Percentiles rank a stretch among this genome's conserved stretches.
phyloP scores from a whole-genome alignment of 2,113 vertebrate species.

The Indicator indicator region DNA sequence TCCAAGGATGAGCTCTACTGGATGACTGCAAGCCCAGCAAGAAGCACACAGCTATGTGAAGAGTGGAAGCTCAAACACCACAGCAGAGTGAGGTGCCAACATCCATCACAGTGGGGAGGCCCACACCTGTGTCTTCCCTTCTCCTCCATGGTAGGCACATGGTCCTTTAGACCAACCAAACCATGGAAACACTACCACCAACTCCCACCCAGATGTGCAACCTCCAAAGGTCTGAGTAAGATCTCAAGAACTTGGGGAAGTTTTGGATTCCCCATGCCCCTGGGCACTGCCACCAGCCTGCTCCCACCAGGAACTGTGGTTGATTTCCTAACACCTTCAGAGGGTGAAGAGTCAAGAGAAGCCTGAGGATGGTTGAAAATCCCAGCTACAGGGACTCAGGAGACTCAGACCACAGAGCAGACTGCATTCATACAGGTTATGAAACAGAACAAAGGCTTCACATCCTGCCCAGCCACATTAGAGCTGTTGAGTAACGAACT shows the following conservation, averaged over 20 bases:
- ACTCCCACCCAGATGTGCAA: neutral
- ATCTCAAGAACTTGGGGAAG: neutral
- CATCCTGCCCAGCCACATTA: neutral
- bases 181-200: neutral
- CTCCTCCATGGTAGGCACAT: neutral
- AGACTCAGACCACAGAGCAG: slow-evolving; percentile 34
- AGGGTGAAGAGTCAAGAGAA: slow-evolving; percentile 35
- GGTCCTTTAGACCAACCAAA: neutral
- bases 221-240: slow-evolving; percentile 8
- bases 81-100: neutral
- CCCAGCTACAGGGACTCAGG: neutral
- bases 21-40: neutral
- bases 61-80: neutral
- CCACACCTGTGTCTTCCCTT: neutral
- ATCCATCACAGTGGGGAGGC: neutral
- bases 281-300: neutral
- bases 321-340: slow-evolving; percentile 22
- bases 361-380: neutral
- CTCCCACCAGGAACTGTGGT: neutral
- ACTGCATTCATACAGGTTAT: slow-evolving; percentile 21
- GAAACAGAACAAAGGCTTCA: slow-evolving; percentile 31
- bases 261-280: neutral
- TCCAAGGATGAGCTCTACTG: neutral
- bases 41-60: neutral
- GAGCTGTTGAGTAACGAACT: slow-evolving; percentile 41